Conservation (phyloP, 2,888 invertebrate genomes). For the Hemistola chrysoprasaria region DNA sequence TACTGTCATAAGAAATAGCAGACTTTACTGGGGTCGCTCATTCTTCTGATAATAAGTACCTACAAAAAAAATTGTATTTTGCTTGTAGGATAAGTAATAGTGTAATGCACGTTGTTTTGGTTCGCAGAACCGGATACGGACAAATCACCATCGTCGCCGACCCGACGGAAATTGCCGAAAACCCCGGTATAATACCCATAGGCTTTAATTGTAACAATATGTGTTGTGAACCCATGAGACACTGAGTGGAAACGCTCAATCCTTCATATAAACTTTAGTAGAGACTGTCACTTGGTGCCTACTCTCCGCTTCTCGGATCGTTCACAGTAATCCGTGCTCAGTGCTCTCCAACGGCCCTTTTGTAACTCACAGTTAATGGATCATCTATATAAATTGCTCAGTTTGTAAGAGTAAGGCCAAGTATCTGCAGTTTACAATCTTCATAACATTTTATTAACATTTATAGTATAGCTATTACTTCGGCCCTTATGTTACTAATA, state of each 20-base stretch:
- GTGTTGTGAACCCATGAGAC: conserved; percentile 81
- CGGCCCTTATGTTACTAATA: conserved; percentile 19
- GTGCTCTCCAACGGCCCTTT: conserved; percentile 48
- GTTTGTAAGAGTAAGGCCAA: conserved; percentile 8
- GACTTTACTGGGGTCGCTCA: conserved; percentile 11
- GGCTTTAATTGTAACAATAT: conserved; percentile 80
- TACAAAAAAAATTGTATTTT: no score
- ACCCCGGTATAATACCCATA: conserved; percentile 95
- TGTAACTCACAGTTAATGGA: conserved; percentile 50
- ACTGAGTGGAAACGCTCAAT: conserved; percentile 59
- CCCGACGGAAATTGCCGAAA: conserved; percentile 97
- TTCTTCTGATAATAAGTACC: conserved; percentile 12
- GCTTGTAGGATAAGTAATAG: conserved; percentile 32
- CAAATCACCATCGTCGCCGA: conserved; percentile 94
- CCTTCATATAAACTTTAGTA: conserved; percentile 71
- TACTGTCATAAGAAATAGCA: conserved; percentile 8
- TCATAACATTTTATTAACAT: conserved; percentile 14
- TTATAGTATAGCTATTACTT: conserved; percentile 6
- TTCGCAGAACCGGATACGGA: conserved; percentile 91
- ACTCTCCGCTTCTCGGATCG: conserved; percentile 70
- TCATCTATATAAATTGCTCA: conserved; percentile 37
- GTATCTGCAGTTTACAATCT: conserved; percentile 3
- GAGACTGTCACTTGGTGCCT: conserved; percentile 80
- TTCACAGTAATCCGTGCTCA: conserved; percentile 42
- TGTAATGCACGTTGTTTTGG: conserved; percentile 63